Base-by-base conservation (phyloP, 2,797 vertebrate species). In the Forpus xanthops region DNA sequence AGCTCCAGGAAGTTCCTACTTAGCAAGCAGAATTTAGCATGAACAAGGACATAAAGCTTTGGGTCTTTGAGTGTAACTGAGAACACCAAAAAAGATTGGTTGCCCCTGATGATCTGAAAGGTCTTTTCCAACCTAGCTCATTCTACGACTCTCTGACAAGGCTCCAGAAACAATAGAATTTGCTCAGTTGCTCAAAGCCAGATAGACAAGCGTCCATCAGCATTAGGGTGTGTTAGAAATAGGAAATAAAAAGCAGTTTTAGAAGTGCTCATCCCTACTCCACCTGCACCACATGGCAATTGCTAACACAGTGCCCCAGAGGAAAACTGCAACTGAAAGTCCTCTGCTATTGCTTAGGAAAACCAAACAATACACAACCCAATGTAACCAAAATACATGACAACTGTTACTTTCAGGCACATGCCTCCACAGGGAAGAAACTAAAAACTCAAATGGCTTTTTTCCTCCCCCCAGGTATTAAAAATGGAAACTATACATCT, bases 211-310 rank as follows among this genome's bases (percentile, higher is more conserved):
- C 49, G 92, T 33, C 44, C 44, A 37, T 35, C 67, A 53, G 61
- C 42, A 83, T 45, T 74, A 70, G 14, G 30, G 52, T 62, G 58
- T 10, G 72, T 66, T 90, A 81, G 42, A 83, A 73, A 47, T 33
- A 31, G 56, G 92, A 87, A 94, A 95, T 31, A 35, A 41, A 42
- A 50, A 77, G n/a, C 61, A 70, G 74, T 92, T 94, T 95, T 70
- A 82, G 65, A 91, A 71, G 50, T 62, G 27, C 20, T 81, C 68
- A 64, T 77, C 52, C 41, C 44, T 90, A 39, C 20, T 87, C 60
- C 64, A 91, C 90, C 77, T 91, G 90, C 71, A 67, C 27, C 74
- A n/a, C 66, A 42, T 82, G 41, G 31, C 16, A 30, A 49, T 6
- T 93, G 79, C 87, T 90, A 77, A 92, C 87, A 89, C 60, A 71